These are phyloP conservation scores for Palloptera scutellata DNA, from an alignment of 2,888 invertebrate species.

Conservation along the genomic window DNA sequence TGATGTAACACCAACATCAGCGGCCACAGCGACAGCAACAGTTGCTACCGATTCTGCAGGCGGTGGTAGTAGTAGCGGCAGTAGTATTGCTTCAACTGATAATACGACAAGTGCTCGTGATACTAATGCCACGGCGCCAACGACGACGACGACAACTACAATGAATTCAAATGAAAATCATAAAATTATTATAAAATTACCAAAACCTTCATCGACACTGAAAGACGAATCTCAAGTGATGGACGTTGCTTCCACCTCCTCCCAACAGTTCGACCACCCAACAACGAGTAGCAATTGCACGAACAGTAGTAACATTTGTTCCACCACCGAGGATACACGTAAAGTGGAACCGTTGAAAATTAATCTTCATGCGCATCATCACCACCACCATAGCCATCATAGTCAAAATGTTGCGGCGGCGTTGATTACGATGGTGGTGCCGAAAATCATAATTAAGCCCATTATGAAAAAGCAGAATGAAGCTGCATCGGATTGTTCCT, in stretches of 20 bases:
- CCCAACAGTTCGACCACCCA: conserved; percentile 36
- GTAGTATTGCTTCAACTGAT: conserved; percentile 5
- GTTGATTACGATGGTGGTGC: conserved; percentile 38
- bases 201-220: conserved; percentile 32
- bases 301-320: conserved; percentile 28
- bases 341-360: conserved; percentile 65
- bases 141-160: conserved; percentile 14
- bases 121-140: conserved; percentile 25
- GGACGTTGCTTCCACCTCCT: conserved; percentile 1
- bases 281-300: conserved; percentile 26
- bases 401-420: background rate
- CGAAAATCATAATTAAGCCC: conserved; percentile 59
- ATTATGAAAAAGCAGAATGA: conserved; percentile 49
- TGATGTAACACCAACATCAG: conserved; percentile 37
- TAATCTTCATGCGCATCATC: conserved; percentile 52
- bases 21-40: conserved; percentile 32
- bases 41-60: conserved; percentile 25
- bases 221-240: conserved; percentile 41
- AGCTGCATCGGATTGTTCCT: conserved; percentile 52
- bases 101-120: conserved; percentile 7
- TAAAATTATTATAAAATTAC: conserved; percentile 42
- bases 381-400: conserved; percentile 44
- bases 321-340: conserved; percentile 43
- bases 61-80: conserved; percentile 20
- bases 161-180: conserved; percentile 31